Evolutionary conservation across 2,113 vertebrate species (phyloP), one percentile per base, ranked within the genome.

Genomic region (Leptocoma aspasia): DNA sequence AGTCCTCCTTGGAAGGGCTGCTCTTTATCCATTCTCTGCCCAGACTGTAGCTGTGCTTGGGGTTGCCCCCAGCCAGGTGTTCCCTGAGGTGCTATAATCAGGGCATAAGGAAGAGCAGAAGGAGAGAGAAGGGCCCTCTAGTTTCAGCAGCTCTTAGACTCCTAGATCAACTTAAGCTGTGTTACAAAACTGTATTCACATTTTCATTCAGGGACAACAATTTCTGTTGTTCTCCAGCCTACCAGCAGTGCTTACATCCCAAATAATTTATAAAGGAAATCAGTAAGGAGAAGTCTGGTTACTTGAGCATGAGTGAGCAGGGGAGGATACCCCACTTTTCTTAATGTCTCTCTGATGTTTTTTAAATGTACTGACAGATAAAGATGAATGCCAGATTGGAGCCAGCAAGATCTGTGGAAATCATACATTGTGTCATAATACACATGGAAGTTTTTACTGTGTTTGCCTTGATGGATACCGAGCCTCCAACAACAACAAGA

Each of bases 371-470:
- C 65, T 86, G 42, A 82, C 97, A 99, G 99, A 99, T 97, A 99
- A 99, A 97, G 98, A 99, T 19, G 99, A 99, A 90, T 99, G 99
- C 89, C 98, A 98, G 70, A 98, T 99, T 65, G 99, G 99, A 94
- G 95, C 97, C 68, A 88, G 33, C 24, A 98, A 97, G 94, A 99
- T 99, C 96, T 99, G 99, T 65, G 99, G 99, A 45, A 97, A 98
- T 44, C 98, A 99, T 90, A 98, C 99, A 0, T 89, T 92, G 42
- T 99, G 99, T 87, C 98, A 99, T 92, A 99, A 99, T 92, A 99
- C 99, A 2, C 97, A 97, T 0, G 99, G 99, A 92, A 99, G 99
- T 91, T 99, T 99, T 97, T 99, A 98, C 71, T 99, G 99, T 10
- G 97, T 98, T 76, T 99, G 99, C 82, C 95, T 99, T 17, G 64